These are phyloP conservation scores for Ceratina australensis DNA, from an alignment of 1,140 invertebrate genomes.

Conservation along the genomic window DNA sequence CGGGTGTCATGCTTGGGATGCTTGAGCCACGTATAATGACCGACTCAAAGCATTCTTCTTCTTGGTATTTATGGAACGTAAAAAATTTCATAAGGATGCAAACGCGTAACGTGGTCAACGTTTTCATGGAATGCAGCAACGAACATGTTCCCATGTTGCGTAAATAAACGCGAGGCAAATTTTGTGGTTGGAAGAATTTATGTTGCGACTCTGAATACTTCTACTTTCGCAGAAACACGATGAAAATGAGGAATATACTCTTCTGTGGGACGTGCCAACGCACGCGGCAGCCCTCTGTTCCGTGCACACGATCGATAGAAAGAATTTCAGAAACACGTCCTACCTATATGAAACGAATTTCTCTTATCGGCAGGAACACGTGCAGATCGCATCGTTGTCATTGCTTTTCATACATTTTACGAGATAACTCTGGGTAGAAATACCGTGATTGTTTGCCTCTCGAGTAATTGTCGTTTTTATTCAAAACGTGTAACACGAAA, in stretches of 20 bases:
- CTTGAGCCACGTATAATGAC: too few species aligned
- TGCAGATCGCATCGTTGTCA: not conserved
- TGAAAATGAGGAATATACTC: conserved; percentile 14
- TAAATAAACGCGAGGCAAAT: not conserved
- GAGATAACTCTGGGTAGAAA: too few species aligned
- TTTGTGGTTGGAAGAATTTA: not conserved
- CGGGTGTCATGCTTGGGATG: not conserved
- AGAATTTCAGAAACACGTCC: conserved; percentile 4
- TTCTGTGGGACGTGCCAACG: conserved; percentile 28
- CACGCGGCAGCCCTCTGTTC: not conserved
- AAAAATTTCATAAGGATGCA: too few species aligned
- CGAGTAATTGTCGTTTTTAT: too few species aligned
- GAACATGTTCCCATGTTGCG: not conserved
- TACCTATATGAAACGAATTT: not conserved
- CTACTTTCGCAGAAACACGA: conserved; percentile 9
- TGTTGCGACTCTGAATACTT: conserved; percentile 9
- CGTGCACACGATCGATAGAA: conserved; percentile 24
- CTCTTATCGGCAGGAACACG: not conserved
- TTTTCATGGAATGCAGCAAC: not conserved
- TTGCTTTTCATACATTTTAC: not conserved
- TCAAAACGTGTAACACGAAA: too few species aligned
- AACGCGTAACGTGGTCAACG: not conserved
- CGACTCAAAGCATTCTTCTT: not conserved
- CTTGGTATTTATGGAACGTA: too few species aligned
- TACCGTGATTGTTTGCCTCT: too few species aligned